A percentile compares a stretch with the other conserved stretches of the same genome.
These are phyloP conservation scores for Scarus forsteni DNA, from an alignment of 2,797 vertebrate genomes.

Conservation along the genomic window DNA sequence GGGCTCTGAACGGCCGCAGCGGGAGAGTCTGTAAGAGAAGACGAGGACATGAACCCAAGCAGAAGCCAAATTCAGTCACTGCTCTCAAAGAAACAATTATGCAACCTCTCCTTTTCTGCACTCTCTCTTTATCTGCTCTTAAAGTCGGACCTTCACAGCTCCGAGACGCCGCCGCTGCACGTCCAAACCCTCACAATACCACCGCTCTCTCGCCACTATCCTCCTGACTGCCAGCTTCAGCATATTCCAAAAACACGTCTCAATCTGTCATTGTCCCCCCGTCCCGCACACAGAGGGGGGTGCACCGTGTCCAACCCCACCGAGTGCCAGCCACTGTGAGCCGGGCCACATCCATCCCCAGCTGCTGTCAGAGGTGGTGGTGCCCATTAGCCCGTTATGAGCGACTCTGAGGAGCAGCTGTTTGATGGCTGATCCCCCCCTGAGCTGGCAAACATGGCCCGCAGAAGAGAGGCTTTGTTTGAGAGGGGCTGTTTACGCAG, in stretches of 20 bases:
- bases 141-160: slow-evolving; percentile 14
- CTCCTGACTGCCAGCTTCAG: slow-evolving; percentile 38
- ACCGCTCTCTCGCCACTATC: slow-evolving; percentile 15
- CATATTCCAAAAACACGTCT: slow-evolving; percentile 45
- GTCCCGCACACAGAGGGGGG: slow-evolving; percentile 18
- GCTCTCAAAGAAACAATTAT: slow-evolving; percentile 48
- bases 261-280: slow-evolving; percentile 47
- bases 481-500: slow-evolving; percentile 19
- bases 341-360: slow-evolving; percentile 51
- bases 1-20: slow-evolving; percentile 3
- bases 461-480: slow-evolving; percentile 53
- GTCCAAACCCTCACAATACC: slow-evolving; percentile 42
- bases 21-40: slow-evolving; percentile 18
- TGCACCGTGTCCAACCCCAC: slow-evolving; percentile 8
- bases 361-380: slow-evolving; percentile 39
- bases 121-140: slow-evolving; percentile 11
- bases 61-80: slow-evolving; percentile 32
- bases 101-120: slow-evolving; percentile 31
- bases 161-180: slow-evolving; percentile 14
- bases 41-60: slow-evolving; percentile 13
- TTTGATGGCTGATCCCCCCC: slow-evolving; percentile 43
- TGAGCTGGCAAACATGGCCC: slow-evolving; percentile 41
- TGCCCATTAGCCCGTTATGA: slow-evolving; percentile 35
- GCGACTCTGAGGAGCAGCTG: slow-evolving; percentile 50
- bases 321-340: slow-evolving; percentile 39